Evolutionary conservation across 2,113 vertebrate species (phyloP).

Genomic region (Uria aalge): DNA sequence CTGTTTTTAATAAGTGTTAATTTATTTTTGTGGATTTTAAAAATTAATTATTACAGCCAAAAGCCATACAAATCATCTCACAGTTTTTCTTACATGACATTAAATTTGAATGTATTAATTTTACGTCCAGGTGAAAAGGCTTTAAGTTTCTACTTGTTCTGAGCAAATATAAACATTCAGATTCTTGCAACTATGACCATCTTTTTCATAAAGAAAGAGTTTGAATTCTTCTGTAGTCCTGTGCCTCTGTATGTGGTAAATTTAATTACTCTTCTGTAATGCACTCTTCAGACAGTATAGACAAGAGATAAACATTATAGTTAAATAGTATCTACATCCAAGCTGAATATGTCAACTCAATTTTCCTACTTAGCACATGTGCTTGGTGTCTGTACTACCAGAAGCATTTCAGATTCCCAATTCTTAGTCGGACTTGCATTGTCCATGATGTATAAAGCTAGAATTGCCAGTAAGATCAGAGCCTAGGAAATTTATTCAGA

Average conservation of each 20-base stretch:
- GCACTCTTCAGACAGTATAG: neutral
- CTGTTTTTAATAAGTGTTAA: neutral
- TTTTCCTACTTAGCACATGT: rapidly evolving
- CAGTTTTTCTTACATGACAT: neutral
- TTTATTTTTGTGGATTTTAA: neutral
- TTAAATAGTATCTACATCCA: neutral
- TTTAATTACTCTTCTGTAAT: neutral
- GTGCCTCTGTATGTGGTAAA: neutral
- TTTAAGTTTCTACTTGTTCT: neutral
- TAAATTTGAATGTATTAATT: neutral
- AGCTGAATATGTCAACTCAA: neutral
- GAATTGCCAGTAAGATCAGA: neutral
- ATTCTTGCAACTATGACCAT: neutral
- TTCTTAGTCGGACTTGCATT: rapidly evolving
- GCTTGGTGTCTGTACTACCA: neutral
- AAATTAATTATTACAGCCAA: neutral
- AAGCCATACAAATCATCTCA: neutral
- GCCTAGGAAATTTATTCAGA: neutral
- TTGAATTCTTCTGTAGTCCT: neutral
- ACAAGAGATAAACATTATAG: neutral
- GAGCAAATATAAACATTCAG: neutral
- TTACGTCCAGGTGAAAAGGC: neutral
- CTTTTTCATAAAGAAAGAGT: neutral
- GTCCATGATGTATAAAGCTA: neutral
- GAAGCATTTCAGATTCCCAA: neutral